Percentiles rank a stretch among this genome's conserved stretches.
Evolutionary conservation across 2,113 vertebrate species (phyloP).

Genomic region (Triplophysa tibetana): DNA sequence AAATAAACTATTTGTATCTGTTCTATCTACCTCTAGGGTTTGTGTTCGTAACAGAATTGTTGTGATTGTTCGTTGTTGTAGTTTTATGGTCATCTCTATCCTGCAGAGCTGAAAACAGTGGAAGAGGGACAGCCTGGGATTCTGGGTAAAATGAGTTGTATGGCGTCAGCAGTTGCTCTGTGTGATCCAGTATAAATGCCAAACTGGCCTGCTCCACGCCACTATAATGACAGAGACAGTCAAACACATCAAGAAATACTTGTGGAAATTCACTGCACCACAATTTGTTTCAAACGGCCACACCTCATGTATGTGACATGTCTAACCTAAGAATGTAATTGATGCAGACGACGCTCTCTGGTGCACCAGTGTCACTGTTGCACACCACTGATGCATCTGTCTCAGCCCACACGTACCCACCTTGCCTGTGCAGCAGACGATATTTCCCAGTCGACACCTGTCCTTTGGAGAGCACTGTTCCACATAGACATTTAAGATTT

Average conservation of each 20-base stretch:
- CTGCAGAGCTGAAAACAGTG: background rate
- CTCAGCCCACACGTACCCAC: conserved; percentile 64
- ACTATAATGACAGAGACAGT: conserved; percentile 39
- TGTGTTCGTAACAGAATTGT: background rate
- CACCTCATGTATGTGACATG: background rate
- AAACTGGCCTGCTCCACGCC: conserved; percentile 53
- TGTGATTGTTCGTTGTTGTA: background rate
- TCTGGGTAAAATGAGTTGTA: background rate
- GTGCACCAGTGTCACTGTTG: conserved; percentile 48
- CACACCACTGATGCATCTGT: conserved; percentile 58
- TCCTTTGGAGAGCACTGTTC: conserved; percentile 63
- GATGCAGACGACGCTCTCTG: conserved; percentile 59
- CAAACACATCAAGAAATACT: background rate
- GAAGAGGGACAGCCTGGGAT: background rate
- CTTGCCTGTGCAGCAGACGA: conserved; percentile 55
- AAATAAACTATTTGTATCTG: background rate
- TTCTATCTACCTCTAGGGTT: conserved; percentile 15
- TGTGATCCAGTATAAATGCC: conserved; percentile 58
- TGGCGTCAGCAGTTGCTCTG: conserved; percentile 40
- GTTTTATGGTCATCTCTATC: background rate
- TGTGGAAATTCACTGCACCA: too few species aligned
- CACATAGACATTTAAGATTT: background rate
- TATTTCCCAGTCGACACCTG: conserved; percentile 59
- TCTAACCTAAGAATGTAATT: conserved; percentile 65
- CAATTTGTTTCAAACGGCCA: too few species aligned